phyloP scores from a whole-genome alignment of 2,797 vertebrate species.

The Tapirus indicus region DNA sequence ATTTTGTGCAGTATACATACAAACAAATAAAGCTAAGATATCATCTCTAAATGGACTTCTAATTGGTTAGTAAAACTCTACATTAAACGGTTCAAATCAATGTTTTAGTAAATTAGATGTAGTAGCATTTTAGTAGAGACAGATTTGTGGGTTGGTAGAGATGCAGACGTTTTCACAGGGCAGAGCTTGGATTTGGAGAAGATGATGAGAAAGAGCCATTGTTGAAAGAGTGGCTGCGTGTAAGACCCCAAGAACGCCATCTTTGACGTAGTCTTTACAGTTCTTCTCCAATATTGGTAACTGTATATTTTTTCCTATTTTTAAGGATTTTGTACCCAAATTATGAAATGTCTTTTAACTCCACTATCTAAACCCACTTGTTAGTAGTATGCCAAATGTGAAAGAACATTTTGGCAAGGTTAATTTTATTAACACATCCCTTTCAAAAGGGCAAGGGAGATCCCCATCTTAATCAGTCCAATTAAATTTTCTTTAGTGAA shows the following conservation, averaged over 20 bases:
- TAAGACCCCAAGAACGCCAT: neutral
- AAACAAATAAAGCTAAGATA: neutral
- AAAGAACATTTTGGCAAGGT: neutral
- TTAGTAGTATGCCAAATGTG: neutral
- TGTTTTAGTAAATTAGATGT: neutral
- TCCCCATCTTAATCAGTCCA: neutral
- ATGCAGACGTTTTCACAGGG: neutral
- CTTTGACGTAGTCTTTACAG: neutral
- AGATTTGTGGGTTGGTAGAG: neutral
- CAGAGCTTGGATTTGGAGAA: neutral
- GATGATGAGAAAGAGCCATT: neutral
- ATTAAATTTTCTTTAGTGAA: neutral
- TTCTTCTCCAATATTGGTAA: neutral
- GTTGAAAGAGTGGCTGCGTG: rapidly evolving
- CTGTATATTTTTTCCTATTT: neutral
- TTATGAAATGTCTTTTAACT: neutral
- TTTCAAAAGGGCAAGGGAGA: neutral
- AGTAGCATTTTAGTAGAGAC: neutral
- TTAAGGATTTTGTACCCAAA: neutral
- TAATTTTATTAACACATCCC: neutral
- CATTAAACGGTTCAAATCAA: neutral
- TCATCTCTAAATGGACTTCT: neutral
- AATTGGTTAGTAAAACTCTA: neutral
- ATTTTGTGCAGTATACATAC: neutral
- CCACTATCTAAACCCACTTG: neutral